Conservation (phyloP, 2,888 invertebrate genomes). For the Caenorhabditis macrosperma region DNA sequence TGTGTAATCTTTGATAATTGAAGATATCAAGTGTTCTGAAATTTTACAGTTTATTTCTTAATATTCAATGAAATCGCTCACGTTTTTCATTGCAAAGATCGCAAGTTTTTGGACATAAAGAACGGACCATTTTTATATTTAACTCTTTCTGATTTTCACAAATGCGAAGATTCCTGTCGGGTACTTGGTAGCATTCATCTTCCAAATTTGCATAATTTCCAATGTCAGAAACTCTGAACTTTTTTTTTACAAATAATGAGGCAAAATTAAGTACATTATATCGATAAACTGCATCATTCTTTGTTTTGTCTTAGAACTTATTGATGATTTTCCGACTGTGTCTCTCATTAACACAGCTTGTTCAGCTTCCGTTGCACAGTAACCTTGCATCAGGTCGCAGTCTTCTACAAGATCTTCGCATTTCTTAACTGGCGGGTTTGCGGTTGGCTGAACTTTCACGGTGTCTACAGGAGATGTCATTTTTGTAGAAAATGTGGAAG, state of each 20-base stretch:
- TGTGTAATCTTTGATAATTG: no score
- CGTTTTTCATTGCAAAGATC: conserved; percentile 15
- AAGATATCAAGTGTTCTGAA: no score
- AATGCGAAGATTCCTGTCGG: neutral
- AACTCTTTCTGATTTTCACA: conserved; percentile 49
- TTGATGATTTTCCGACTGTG: conserved; percentile 11
- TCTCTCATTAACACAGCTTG: conserved; percentile 15
- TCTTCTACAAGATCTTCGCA: conserved; percentile 43
- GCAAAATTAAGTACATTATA: conserved; percentile 9
- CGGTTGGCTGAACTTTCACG: no score
- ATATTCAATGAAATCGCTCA: no score
- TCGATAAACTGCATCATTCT: conserved; percentile 25
- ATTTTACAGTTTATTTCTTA: no score
- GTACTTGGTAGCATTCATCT: neutral
- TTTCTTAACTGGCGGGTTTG: neutral
- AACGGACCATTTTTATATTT: conserved; percentile 41
- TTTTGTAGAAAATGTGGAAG: neutral
- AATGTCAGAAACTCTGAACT: neutral
- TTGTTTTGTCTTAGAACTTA: conserved; percentile 4
- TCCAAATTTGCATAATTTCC: neutral
- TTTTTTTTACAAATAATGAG: no score
- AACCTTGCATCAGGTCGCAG: conserved; percentile 16
- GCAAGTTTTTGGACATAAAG: conserved; percentile 56
- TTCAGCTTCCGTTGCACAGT: conserved; percentile 25
- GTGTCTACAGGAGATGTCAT: no score